phyloP scores from a whole-genome alignment of 2,113 vertebrate species.

The Columbina picui region DNA sequence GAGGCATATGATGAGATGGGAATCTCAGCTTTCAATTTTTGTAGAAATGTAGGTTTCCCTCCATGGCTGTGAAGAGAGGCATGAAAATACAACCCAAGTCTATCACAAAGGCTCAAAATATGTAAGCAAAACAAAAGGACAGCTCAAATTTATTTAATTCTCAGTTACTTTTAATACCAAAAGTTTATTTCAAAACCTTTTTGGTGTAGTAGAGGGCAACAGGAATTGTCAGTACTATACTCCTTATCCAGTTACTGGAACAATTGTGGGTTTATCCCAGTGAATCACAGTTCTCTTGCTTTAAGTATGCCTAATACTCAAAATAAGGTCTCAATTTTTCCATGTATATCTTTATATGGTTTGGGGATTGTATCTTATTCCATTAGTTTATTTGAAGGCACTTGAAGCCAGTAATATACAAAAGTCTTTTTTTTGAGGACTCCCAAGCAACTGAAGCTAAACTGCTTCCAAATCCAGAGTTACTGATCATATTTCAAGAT shows the following conservation, averaged over 20 bases:
- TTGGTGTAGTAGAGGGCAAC: background rate
- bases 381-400: conserved; percentile 11
- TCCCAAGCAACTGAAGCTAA: background rate
- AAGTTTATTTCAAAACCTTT: background rate
- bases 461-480: background rate
- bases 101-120: background rate
- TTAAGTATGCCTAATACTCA: background rate
- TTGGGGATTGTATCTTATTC: background rate
- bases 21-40: background rate
- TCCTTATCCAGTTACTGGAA: background rate
- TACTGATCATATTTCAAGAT: background rate
- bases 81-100: background rate
- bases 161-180: background rate
- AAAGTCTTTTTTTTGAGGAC: background rate
- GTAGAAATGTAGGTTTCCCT: background rate
- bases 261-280: background rate
- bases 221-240: background rate
- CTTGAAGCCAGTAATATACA: background rate
- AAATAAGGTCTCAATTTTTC: background rate
- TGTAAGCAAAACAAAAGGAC: background rate
- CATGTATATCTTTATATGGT: background rate
- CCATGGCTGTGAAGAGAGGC: background rate
- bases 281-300: background rate
- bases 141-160: background rate
- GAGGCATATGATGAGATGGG: background rate